phyloP scores from a whole-genome alignment of 2,113 vertebrate genomes.

The Nibea albiflora region DNA sequence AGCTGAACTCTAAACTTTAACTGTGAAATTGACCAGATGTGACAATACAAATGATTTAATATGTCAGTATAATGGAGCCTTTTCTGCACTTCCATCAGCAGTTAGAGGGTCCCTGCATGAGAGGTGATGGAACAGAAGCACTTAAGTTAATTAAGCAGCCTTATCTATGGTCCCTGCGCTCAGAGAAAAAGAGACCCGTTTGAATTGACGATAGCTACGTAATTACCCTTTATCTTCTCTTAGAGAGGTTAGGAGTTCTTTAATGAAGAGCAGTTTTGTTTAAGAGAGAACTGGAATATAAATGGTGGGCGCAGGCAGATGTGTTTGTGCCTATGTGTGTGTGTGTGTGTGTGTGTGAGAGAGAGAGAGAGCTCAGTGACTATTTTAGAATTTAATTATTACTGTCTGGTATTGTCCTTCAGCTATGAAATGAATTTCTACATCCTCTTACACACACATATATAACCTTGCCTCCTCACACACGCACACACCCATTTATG shows the following conservation, averaged over 20 bases:
- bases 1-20: slow-evolving; percentile 65
- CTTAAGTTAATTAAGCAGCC: slow-evolving; percentile 82
- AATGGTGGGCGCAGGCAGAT: slow-evolving; percentile 25
- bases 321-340: slow-evolving; percentile 4
- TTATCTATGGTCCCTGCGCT: slow-evolving; percentile 77
- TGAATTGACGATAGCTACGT: slow-evolving; percentile 77
- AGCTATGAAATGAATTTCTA: slow-evolving; percentile 33
- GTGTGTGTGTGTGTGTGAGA: neutral
- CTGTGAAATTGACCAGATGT: slow-evolving; percentile 63
- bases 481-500: neutral
- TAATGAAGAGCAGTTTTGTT: slow-evolving; percentile 76
- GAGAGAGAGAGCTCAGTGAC: neutral
- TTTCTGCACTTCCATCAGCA: slow-evolving; percentile 63
- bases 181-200: slow-evolving; percentile 69
- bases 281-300: slow-evolving; percentile 68
- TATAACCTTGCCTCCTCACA: neutral
- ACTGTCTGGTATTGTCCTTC: slow-evolving; percentile 31
- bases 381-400: slow-evolving; percentile 48
- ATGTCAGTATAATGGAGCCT: slow-evolving; percentile 59
- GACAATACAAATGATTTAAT: slow-evolving; percentile 76
- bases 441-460: slow-evolving; percentile 1
- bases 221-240: slow-evolving; percentile 80
- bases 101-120: slow-evolving; percentile 59
- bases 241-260: slow-evolving; percentile 73
- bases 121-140: slow-evolving; percentile 77